A percentile compares a stretch with the other conserved stretches of the same genome.
Evolutionary conservation across 2,888 invertebrate genomes (phyloP).

Genomic region (Cheilosia urbana): DNA sequence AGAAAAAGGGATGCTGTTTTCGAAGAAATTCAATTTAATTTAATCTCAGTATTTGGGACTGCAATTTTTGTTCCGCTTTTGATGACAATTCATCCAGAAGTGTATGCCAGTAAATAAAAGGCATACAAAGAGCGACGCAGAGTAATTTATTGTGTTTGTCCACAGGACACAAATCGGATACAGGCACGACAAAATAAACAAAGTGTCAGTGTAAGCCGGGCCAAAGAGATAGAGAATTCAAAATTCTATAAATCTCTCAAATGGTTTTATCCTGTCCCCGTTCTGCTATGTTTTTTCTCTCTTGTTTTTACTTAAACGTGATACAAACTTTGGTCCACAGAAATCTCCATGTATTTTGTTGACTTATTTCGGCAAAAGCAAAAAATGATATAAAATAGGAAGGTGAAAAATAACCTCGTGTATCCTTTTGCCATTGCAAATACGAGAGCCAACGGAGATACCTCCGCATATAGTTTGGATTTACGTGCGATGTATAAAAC

Average conservation of each 20-base stretch:
- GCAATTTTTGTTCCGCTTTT: neutral
- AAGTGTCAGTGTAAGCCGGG: neutral
- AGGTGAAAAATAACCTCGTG: slow-evolving; percentile 20
- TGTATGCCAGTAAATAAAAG: slow-evolving; percentile 43
- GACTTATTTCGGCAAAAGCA: slow-evolving; percentile 16
- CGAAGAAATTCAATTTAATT: slow-evolving; percentile 64
- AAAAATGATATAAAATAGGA: neutral
- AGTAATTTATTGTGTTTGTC: slow-evolving; percentile 62
- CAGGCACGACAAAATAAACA: slow-evolving; percentile 33
- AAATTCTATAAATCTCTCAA: slow-evolving; percentile 73
- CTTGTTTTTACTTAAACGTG: slow-evolving; percentile 8
- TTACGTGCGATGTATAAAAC: slow-evolving; percentile 25
- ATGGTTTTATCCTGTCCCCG: slow-evolving; percentile 66
- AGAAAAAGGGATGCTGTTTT: neutral
- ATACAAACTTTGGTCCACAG: slow-evolving; percentile 45
- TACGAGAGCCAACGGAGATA: neutral
- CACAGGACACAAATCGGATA: slow-evolving; percentile 54
- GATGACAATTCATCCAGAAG: neutral
- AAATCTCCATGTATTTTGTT: slow-evolving; percentile 40
- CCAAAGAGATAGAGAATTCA: slow-evolving; percentile 55
- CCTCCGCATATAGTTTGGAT: slow-evolving; percentile 1
- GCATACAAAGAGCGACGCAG: neutral
- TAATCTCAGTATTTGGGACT: slow-evolving; percentile 38
- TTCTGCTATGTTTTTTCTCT: slow-evolving; percentile 8
- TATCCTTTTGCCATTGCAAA: neutral